phyloP scores from a whole-genome alignment of 2,113 vertebrate species.

The Pandion haliaetus region DNA sequence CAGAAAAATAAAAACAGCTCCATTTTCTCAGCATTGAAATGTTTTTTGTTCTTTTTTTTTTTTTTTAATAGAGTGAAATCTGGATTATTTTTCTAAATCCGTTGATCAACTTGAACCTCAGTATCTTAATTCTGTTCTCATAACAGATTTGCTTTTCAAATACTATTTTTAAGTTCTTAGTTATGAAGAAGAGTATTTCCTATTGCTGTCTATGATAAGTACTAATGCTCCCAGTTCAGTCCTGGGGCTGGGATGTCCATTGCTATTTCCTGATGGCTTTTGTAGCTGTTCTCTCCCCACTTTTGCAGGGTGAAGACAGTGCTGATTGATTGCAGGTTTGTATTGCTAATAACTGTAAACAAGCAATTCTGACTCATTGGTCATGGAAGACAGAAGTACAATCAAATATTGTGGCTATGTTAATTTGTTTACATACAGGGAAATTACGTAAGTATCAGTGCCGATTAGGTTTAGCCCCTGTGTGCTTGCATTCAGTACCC shows the following conservation, averaged over 20 bases:
- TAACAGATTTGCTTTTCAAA: background rate
- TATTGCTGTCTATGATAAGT: background rate
- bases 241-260: background rate
- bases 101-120: background rate
- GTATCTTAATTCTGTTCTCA: background rate
- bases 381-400: background rate
- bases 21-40: background rate
- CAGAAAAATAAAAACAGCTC: background rate
- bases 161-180: background rate
- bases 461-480: background rate
- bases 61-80: background rate
- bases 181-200: background rate
- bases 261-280: background rate
- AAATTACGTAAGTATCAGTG: background rate
- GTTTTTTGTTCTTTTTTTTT: background rate
- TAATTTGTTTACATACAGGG: background rate
- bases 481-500: background rate
- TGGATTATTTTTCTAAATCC: background rate
- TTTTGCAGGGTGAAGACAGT: background rate
- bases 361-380: background rate
- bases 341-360: background rate
- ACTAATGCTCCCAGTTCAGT: background rate
- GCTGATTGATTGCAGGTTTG: background rate
- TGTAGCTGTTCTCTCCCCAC: background rate
- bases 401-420: background rate